Percentiles rank a stretch among this genome's conserved stretches.
Evolutionary conservation across 2,888 invertebrate genomes (phyloP).

Genomic region (Drosophila yooni): DNA sequence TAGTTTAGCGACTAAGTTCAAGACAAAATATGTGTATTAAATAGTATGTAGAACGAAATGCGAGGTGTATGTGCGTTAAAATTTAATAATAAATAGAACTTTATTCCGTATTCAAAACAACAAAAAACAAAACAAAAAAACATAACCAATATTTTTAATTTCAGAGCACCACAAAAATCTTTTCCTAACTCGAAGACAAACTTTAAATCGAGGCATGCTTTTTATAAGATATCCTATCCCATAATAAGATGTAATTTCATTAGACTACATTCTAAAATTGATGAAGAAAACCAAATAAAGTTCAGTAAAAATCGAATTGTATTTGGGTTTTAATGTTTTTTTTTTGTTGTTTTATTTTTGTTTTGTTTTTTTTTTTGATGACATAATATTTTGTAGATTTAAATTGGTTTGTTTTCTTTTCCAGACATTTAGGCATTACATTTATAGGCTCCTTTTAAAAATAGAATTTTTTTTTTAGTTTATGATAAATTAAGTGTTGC

Average conservation of each 20-base stretch:
- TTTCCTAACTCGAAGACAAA: neutral
- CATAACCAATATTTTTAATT: neutral
- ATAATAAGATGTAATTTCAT: neutral
- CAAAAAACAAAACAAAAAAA: neutral
- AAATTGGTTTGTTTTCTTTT: constrained; percentile 50
- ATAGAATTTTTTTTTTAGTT: constrained; percentile 55
- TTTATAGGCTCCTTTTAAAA: constrained; percentile 75
- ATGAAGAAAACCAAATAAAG: neutral
- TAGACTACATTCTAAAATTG: neutral
- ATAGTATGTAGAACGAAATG: constrained; percentile 67
- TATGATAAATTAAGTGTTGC: constrained; percentile 71
- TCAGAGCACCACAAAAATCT: neutral
- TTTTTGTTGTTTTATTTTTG: constrained; percentile 50
- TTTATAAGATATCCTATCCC: neutral
- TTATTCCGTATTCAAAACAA: constrained; percentile 68
- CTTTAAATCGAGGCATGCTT: neutral
- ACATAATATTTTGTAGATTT: constrained; percentile 59
- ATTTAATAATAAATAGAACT: constrained; percentile 73
- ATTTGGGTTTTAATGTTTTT: constrained; percentile 63
- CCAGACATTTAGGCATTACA: constrained; percentile 71
- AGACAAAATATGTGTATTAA: constrained; percentile 77
- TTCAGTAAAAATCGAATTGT: constrained; percentile 13
- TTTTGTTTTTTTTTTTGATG: constrained; percentile 50
- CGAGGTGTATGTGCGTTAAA: constrained; percentile 74
- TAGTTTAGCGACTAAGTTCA: constrained; percentile 77